Evolutionary conservation across 2,113 vertebrate species (phyloP), one percentile per base, ranked within the genome.

Genomic region (Stegastes partitus): DNA sequence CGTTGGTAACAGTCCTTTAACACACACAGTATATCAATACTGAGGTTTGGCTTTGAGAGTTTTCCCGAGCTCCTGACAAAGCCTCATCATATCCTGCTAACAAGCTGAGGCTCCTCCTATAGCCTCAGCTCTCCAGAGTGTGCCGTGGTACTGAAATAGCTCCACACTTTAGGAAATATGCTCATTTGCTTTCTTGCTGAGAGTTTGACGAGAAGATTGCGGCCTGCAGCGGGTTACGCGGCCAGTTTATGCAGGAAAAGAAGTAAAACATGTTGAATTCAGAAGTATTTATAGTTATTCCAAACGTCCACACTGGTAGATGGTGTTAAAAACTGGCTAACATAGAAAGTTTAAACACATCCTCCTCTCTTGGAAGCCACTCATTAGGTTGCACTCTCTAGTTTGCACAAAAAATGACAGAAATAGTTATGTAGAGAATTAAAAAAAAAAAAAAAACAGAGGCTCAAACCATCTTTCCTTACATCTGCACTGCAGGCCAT

Each of bases 21-120:
- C 79, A 84, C 81, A 85, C 77, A 81, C 77, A 78, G 55, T 59
- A 65, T 54, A 77, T 87, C 45, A 69, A 88, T 89, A 84, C 53
- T 55, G 73, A 79, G 82, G 77, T 81, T 86, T 62, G 82, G 72
- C 71, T 73, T 51, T 14, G 69, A 85, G 81, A 86, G 86, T 86
- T 83, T 74, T 42, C 42, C 77, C 55, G 72, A 79, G 72, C 72
- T 81, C 68, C 77, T 62, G 70, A 78, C 74, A 44, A 56, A 68
- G 44, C 45, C 37, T 63, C 82, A 87, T 89, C 59, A 81, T 78
- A 56, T 80, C 45, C 74, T 22, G 51, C 69, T 91, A 90, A 91
- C 78, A 83, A 90, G 72, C 61, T 63, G 44, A 72, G 72, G 76
- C 73, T 14, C 69, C 47, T 2, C 72, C 49, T 25, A 15, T 57